Evolutionary conservation across 2,113 vertebrate species (phyloP), one percentile per base, ranked within the genome.

Genomic region (Poeciliopsis occidentalis): DNA sequence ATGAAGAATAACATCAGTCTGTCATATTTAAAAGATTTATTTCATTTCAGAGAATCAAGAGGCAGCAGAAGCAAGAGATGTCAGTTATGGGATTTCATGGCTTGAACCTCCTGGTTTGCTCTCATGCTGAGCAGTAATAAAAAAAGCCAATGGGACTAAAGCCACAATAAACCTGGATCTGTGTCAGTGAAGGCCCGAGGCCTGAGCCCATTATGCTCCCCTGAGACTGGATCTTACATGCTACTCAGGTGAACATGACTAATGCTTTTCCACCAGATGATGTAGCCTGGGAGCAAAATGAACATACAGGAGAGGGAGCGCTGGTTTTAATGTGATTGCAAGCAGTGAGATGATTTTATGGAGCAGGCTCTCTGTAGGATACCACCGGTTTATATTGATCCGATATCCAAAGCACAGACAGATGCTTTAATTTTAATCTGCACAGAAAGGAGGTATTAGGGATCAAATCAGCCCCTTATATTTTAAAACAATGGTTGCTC

Each of bases 101-200:
- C 67, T 69, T 19, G 5, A 29, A 63, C 66, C n/a, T 27, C 34
- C 51, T n/a, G 47, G 17, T 51, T 51, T 24, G 17, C 47, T 51
- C 47, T 17, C 22, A 26, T 65, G 24, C 64, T 13, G 11, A 66
- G 64, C 26, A 8, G 22, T n/a, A 22, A 57, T n/a, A n/a, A 57
- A 24, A 57, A 57, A 57, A n/a, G 22, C 51, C 24, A n/a, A 47
- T 47, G 17, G 44, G 17, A 47, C 44, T 47, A 47, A 47, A 37
- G 34, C 24, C 60, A 41, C 26, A 32, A 41, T 24, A 17, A 26
- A 73, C 51, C 66, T 26, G 61, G 24, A 72, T 69, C n/a, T 85
- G 78, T 84, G 67, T 77, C 44, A 47, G 57, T 6, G 62, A 84
- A 44, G 39, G 60, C 78, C 69, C 37, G 24, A 66, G 74, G 82